Base-by-base conservation (phyloP, 2,113 vertebrate species). In the Formicarius rufipectus region DNA sequence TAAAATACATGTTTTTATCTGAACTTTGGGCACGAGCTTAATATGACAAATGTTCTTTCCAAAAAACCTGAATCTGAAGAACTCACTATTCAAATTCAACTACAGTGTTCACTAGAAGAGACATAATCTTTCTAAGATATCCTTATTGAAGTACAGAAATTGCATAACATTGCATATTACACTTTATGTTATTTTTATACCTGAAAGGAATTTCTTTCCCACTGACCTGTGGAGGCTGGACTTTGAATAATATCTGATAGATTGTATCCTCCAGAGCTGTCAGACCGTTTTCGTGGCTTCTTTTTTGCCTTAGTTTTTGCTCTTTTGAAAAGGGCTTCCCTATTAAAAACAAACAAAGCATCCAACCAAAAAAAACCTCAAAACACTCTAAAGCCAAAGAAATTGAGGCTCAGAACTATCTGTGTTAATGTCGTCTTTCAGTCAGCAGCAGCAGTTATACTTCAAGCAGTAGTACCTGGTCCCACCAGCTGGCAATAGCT, bases 231-330 rank as follows among this genome's bases (percentile, higher is more conserved):
- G 81, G 98, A 96, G 59, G 98, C 97, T 25, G 99, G 98, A 96
- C 98, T 99, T 81, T 99, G 99, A 96, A 99, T 99, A 94, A 99
- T 96, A 95, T 99, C 98, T 79, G 99, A 99, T n/a, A 99, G 98
- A 67, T 98, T 99, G 96, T 99, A 99, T 44, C 99, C 99, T 72
- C 99, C 99, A 82, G 99, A 99, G 96, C 99, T 99, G 98, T 99
- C 99, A 3, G 98, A 99, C 12, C 99, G 98, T 77, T 98, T 98
- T 60, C 99, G 98, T 77, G 98, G 98, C 95, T 99, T 99, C 98
- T 98, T 99, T 97, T 99, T 99, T 35, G 98, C 98, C 93, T 99
- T 99, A n/a, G 97, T 97, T 98, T 99, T 99, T 62, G 98, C 98
- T 93, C 98, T 99, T 97, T 99, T 99, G 52, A 99, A 97, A 67